These are phyloP conservation scores for Eulemur albifrons DNA, from an alignment of 2,797 vertebrate species.

Conservation along the genomic window DNA sequence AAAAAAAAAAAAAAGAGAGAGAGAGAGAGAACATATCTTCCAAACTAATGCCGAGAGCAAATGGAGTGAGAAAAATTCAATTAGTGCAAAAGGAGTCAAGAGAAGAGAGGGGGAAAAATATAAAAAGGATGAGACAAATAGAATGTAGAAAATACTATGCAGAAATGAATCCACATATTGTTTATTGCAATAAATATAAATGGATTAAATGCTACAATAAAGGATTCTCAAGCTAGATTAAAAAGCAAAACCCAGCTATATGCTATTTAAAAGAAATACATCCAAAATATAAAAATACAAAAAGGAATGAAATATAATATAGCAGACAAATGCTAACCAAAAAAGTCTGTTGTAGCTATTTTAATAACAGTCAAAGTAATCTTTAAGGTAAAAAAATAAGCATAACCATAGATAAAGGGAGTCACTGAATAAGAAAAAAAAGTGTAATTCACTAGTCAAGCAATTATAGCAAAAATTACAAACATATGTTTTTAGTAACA, in stretches of 20 bases:
- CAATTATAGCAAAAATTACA: neutral
- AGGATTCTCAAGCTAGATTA: neutral
- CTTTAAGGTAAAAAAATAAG: neutral
- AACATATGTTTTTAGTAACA: neutral
- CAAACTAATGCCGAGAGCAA: neutral
- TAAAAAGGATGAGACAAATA: neutral
- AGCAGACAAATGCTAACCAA: neutral
- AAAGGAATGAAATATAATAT: neutral
- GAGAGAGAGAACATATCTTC: neutral
- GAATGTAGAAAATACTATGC: neutral
- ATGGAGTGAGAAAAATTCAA: neutral
- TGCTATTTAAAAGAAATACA: neutral
- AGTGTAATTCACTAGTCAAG: conserved; percentile 8
- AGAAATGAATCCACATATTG: neutral
- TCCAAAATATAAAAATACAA: neutral
- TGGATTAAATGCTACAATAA: neutral
- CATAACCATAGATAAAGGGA: neutral
- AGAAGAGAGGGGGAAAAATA: neutral
- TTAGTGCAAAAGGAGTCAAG: neutral
- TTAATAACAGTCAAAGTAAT: neutral
- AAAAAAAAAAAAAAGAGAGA: neutral
- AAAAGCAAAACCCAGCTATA: neutral
- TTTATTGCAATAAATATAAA: neutral
- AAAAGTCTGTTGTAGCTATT: neutral
- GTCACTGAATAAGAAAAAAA: neutral